Percentiles rank a stretch among this genome's conserved stretches.
Evolutionary conservation across 2,888 invertebrate species (phyloP).

Genomic region (Clistopyga incitator): DNA sequence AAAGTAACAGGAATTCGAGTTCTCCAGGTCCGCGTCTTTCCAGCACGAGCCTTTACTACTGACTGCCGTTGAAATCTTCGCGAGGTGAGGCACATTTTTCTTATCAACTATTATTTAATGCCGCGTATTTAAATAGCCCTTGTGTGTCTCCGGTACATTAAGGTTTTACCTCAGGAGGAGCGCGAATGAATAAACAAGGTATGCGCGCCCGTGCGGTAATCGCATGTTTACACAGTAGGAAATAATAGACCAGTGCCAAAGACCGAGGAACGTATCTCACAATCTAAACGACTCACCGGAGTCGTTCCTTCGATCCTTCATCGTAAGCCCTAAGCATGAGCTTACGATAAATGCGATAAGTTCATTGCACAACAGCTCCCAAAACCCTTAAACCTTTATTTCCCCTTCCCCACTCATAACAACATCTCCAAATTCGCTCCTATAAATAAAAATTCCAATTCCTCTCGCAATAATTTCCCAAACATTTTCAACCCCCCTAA

Average conservation of each 20-base stretch:
- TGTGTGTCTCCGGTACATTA: background rate
- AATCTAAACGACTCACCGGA: background rate
- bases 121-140: background rate
- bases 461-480: too few species aligned
- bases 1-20: background rate
- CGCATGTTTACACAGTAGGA: constrained; percentile 16
- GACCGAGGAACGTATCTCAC: background rate
- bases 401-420: too few species aligned
- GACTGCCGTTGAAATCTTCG: background rate
- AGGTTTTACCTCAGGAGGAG: constrained; percentile 10
- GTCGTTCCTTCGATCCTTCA: background rate
- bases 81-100: background rate
- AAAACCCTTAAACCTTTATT: too few species aligned
- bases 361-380: too few species aligned
- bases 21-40: background rate
- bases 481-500: too few species aligned
- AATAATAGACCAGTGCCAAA: background rate
- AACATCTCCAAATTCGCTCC: too few species aligned
- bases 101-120: background rate
- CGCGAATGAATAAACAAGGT: background rate
- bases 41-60: background rate
- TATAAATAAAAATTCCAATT: too few species aligned
- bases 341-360: too few species aligned
- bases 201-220: background rate
- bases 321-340: background rate